Evolutionary conservation across 2,888 invertebrate genomes (phyloP).

Genomic region (Ganaspis brasiliensis): DNA sequence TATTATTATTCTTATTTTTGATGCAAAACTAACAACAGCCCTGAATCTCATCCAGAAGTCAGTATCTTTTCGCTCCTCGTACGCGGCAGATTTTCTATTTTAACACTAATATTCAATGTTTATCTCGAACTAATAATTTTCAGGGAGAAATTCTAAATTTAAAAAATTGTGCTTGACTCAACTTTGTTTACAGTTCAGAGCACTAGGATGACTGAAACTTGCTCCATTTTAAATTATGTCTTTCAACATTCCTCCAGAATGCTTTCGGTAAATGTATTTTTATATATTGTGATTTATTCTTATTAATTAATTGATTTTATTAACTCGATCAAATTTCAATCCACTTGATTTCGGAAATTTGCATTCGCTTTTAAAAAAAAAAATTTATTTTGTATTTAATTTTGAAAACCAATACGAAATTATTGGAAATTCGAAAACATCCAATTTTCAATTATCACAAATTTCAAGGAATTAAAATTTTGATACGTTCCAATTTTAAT

Average conservation of each 20-base stretch:
- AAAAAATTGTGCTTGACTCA: neutral
- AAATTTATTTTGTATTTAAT: no score
- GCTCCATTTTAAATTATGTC: slow-evolving; percentile 74
- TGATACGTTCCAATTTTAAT: no score
- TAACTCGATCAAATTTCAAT: no score
- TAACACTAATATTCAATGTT: slow-evolving; percentile 1
- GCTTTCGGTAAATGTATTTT: slow-evolving; percentile 73
- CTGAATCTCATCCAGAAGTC: slow-evolving; percentile 54
- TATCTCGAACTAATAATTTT: neutral
- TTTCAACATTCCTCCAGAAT: slow-evolving; percentile 77
- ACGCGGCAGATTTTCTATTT: slow-evolving; percentile 52
- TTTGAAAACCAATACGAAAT: no score
- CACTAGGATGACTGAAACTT: slow-evolving; percentile 66
- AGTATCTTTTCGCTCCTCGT: slow-evolving; percentile 58
- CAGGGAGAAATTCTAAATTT: neutral
- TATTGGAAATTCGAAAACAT: no score
- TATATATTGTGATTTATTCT: neutral
- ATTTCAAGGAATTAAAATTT: no score
- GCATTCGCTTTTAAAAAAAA: no score
- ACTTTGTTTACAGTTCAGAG: slow-evolving; percentile 8
- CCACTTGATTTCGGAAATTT: no score
- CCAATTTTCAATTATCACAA: no score
- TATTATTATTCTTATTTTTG: slow-evolving; percentile 51
- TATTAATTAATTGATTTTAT: no score
- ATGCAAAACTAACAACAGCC: slow-evolving; percentile 54